A percentile compares a stretch with the other conserved stretches of the same genome.
phyloP scores from a whole-genome alignment of 1,140 invertebrate genomes.

The Pteromalus puparum region DNA sequence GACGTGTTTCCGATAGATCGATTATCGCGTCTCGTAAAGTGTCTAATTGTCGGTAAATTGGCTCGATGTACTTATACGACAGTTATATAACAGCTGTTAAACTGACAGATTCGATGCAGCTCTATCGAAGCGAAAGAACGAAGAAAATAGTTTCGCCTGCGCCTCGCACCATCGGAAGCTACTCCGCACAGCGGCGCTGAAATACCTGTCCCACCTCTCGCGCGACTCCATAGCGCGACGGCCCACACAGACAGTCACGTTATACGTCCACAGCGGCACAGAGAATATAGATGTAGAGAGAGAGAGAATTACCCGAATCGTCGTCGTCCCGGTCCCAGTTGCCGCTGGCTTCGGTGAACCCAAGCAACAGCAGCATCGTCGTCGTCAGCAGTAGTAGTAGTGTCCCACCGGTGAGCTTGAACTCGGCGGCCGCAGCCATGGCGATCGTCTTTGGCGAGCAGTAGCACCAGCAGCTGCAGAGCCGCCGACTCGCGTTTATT shows the following conservation, averaged over 20 bases:
- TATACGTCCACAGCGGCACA: too few relatives aligned
- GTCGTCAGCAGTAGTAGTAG: not conserved
- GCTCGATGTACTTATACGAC: too few relatives aligned
- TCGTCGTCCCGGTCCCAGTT: slow-evolving; percentile 72
- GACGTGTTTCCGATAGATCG: too few relatives aligned
- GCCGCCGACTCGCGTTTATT: not conserved
- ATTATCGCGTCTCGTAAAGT: too few relatives aligned
- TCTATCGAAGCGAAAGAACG: too few relatives aligned
- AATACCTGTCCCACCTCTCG: not conserved
- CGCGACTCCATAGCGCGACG: not conserved
- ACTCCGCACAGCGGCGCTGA: not conserved
- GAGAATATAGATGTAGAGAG: not conserved
- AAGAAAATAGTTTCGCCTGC: not conserved
- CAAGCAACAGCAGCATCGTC: slow-evolving; percentile 49
- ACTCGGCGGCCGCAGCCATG: not conserved
- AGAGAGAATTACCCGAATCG: slow-evolving; percentile 64
- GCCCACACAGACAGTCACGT: not conserved
- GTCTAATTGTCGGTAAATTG: too few relatives aligned
- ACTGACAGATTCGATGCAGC: too few relatives aligned
- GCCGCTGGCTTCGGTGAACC: slow-evolving; percentile 64
- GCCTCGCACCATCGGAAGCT: not conserved
- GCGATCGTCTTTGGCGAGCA: not conserved
- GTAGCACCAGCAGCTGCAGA: slow-evolving; percentile 2
- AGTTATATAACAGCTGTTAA: too few relatives aligned
- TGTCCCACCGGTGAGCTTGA: not conserved